Evolutionary conservation across 2,113 vertebrate species (phyloP).

Genomic region (Leucosticte australis): DNA sequence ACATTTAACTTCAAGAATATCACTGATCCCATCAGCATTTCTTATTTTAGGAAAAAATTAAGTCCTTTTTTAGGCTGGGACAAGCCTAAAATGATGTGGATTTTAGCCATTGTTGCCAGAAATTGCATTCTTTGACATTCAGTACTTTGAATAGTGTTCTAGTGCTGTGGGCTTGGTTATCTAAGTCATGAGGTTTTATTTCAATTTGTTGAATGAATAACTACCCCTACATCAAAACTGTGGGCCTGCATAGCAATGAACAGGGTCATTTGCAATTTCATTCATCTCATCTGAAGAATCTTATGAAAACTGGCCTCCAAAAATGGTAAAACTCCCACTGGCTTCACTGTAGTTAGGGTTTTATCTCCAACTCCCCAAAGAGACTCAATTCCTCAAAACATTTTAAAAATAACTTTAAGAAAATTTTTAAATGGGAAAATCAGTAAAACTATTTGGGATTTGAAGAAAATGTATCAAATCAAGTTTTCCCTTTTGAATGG

Average conservation of each 20-base stretch:
- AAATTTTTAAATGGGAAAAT: not conserved
- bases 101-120: not conserved
- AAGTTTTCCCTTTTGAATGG: not conserved
- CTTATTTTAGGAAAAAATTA: not conserved
- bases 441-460: not conserved
- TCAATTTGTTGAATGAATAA: not conserved
- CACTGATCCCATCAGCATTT: not conserved
- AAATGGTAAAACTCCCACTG: not conserved
- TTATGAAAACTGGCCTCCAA: not conserved
- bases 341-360: not conserved
- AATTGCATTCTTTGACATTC: not conserved
- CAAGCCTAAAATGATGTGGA: not conserved
- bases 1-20: not conserved
- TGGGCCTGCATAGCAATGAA: not conserved
- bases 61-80: not conserved
- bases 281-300: not conserved
- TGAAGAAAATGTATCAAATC: not conserved
- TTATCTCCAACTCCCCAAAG: not conserved
- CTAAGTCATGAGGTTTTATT: not conserved
- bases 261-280: not conserved
- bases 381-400: not conserved
- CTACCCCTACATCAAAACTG: not conserved
- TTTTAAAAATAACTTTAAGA: not conserved
- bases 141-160: not conserved
- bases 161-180: not conserved